A percentile compares a stretch with the other conserved stretches of the same genome.
phyloP scores from a whole-genome alignment of 2,113 vertebrate genomes.

The Neoarius graeffei region DNA sequence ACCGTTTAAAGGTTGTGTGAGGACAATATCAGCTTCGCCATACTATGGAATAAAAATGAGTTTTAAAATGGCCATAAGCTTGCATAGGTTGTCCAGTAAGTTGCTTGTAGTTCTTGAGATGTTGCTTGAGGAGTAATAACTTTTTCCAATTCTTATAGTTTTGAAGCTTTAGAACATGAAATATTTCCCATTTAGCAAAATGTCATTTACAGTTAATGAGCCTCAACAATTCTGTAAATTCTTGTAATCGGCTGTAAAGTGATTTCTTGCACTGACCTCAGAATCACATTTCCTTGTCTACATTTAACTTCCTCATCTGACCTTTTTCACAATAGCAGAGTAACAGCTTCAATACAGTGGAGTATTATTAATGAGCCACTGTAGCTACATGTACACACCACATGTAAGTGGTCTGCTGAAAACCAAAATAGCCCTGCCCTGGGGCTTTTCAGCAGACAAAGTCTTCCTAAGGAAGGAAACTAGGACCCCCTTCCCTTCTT shows the following conservation, averaged over 20 bases:
- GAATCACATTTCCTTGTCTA: constrained; percentile 13
- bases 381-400: constrained; percentile 50
- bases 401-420: constrained; percentile 48
- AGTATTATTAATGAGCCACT: constrained; percentile 54
- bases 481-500: constrained; percentile 45
- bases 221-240: not conserved
- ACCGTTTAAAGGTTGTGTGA: not conserved
- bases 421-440: constrained; percentile 50
- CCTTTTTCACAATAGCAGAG: constrained; percentile 37
- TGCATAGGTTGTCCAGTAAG: not conserved
- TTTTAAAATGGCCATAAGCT: not conserved
- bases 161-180: not conserved
- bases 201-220: not conserved
- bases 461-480: constrained; percentile 59
- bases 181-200: not conserved
- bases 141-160: not conserved
- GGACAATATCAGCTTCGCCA: not conserved
- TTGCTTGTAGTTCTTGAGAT: not conserved
- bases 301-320: constrained; percentile 30
- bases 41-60: not conserved
- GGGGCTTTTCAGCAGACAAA: constrained; percentile 49
- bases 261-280: constrained; percentile 24
- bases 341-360: constrained; percentile 39
- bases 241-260: not conserved
- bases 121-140: not conserved